Conservation (phyloP, 2,888 invertebrate species). For the Caenorhabditis plicata region DNA sequence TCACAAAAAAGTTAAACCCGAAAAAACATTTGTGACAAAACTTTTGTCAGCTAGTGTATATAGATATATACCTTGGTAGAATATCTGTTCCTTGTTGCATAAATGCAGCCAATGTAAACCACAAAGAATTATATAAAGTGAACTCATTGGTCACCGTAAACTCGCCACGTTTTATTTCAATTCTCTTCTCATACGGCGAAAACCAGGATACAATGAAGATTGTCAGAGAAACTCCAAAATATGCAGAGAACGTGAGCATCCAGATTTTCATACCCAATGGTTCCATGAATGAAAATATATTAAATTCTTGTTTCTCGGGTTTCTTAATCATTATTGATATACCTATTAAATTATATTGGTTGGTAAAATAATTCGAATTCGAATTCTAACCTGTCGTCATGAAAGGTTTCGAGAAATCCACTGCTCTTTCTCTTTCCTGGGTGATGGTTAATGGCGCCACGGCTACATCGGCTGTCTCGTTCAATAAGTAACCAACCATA, state of each 20-base stretch:
- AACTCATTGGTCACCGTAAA: constrained; percentile 77
- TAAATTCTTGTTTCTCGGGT: constrained; percentile 74
- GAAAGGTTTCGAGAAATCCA: constrained; percentile 97
- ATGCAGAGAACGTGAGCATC: constrained; percentile 79
- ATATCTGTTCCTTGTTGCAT: constrained; percentile 98
- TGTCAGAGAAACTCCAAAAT: constrained; percentile 93
- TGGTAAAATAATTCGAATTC: too few relatives aligned
- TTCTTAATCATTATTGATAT: constrained; percentile 31
- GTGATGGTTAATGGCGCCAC: constrained; percentile 93
- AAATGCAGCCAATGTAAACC: constrained; percentile 95
- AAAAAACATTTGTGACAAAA: too few relatives aligned
- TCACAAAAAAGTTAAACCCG: too few relatives aligned
- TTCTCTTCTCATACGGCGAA: constrained; percentile 93
- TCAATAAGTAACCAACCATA: constrained; percentile 64
- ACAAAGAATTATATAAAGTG: constrained; percentile 89
- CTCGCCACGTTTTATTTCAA: constrained; percentile 54
- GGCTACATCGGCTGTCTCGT: constrained; percentile 82
- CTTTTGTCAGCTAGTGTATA: too few relatives aligned
- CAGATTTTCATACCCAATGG: constrained; percentile 96
- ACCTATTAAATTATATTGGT: too few relatives aligned
- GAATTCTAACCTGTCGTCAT: constrained; percentile 93
- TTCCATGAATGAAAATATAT: constrained; percentile 93
- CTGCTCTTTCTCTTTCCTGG: constrained; percentile 82
- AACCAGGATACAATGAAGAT: constrained; percentile 92
- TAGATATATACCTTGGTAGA: constrained; percentile 78